phyloP scores from a whole-genome alignment of 2,113 vertebrate species.

The Aspiorhynchus laticeps region DNA sequence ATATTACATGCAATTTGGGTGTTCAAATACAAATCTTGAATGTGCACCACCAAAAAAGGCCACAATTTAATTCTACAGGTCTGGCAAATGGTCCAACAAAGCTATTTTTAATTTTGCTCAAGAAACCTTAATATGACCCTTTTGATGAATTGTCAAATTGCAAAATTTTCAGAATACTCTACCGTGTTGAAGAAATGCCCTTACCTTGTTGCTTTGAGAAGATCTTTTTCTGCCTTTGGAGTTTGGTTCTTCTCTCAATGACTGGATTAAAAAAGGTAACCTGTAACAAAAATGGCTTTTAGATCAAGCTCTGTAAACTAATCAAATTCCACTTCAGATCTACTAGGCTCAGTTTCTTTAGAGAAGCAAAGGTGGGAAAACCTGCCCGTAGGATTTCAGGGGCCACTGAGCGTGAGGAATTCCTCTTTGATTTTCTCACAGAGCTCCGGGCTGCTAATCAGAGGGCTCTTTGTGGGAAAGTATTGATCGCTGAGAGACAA shows the following conservation, averaged over 20 bases:
- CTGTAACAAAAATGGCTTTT: constrained; percentile 66
- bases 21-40: neutral
- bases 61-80: neutral
- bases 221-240: constrained; percentile 98
- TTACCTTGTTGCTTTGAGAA: constrained; percentile 98
- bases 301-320: neutral
- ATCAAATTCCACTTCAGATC: constrained; percentile 18
- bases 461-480: neutral
- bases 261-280: constrained; percentile 99
- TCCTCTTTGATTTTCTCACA: constrained; percentile 38
- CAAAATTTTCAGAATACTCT: too few species aligned
- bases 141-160: neutral
- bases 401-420: constrained; percentile 21
- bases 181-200: neutral
- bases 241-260: constrained; percentile 97
- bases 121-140: neutral
- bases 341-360: constrained; percentile 6
- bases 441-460: constrained; percentile 4
- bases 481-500: constrained; percentile 42
- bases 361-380: constrained; percentile 22
- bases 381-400: constrained; percentile 13
- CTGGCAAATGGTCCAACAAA: neutral
- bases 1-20: neutral
- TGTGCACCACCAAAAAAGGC: neutral
- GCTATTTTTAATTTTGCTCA: neutral